Percentiles rank a stretch among this genome's conserved stretches.
Evolutionary conservation across 2,113 vertebrate species (phyloP).

Genomic region (Hippocampus guttulatus): DNA sequence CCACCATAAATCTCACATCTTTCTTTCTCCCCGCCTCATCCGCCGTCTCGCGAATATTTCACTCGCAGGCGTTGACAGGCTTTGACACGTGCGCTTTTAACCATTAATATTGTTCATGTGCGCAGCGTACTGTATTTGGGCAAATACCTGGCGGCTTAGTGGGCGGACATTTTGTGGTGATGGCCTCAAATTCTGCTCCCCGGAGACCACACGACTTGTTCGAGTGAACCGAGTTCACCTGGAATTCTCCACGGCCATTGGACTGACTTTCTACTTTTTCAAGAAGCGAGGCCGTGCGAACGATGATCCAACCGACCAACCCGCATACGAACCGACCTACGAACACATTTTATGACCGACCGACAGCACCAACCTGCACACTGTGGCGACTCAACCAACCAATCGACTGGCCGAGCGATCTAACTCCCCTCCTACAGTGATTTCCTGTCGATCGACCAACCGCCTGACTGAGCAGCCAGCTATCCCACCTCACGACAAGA

Average conservation of each 20-base stretch:
- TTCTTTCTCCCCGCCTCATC: conserved; percentile 10
- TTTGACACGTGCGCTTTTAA: conserved; percentile 48
- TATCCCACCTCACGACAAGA: no score
- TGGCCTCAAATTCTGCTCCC: background rate
- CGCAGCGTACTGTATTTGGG: background rate
- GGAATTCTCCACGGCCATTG: background rate
- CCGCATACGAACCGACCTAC: no score
- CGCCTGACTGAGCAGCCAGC: no score
- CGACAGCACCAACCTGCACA: no score
- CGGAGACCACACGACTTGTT: background rate
- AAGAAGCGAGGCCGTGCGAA: no score
- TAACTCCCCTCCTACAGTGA: no score
- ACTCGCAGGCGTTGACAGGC: background rate
- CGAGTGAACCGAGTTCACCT: background rate
- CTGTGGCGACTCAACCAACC: no score
- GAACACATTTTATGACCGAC: no score
- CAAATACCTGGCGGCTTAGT: background rate
- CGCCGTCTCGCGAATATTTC: background rate
- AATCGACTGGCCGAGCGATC: no score
- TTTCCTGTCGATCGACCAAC: no score
- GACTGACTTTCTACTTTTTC: no score
- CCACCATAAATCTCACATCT: conserved; percentile 44
- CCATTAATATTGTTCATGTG: background rate
- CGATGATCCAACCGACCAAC: no score
- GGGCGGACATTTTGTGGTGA: background rate